phyloP scores from a whole-genome alignment of 2,113 vertebrate genomes.

The Tauraco erythrolophus region DNA sequence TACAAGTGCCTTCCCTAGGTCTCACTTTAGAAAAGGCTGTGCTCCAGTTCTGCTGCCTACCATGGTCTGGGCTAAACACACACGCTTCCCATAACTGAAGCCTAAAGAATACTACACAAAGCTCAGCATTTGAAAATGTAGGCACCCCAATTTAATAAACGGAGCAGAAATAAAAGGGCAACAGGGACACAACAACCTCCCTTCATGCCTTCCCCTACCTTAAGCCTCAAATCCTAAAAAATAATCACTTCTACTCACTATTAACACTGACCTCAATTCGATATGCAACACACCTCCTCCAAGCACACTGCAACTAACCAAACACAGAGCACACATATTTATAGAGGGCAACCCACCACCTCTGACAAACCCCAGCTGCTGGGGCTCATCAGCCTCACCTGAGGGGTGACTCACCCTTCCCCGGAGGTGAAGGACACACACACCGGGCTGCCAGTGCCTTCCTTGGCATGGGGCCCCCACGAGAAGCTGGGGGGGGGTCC shows the following conservation, averaged over 20 bases:
- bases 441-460: rapidly evolving
- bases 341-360: not conserved
- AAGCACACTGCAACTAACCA: rapidly evolving
- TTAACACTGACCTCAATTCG: rapidly evolving
- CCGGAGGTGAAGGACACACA: not conserved
- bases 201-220: not conserved
- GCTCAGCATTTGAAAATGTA: not conserved
- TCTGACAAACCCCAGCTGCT: not conserved
- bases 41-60: not conserved
- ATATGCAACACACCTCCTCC: rapidly evolving
- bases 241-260: not conserved
- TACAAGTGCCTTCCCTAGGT: not conserved
- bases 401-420: not conserved
- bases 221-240: rapidly evolving
- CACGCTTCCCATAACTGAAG: not conserved
- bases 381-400: not conserved
- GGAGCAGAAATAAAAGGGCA: not conserved
- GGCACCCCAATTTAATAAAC: not conserved
- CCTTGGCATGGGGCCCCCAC: rapidly evolving
- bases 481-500: not conserved
- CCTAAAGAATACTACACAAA: rapidly evolving
- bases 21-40: not conserved
- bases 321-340: rapidly evolving
- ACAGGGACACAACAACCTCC: rapidly evolving
- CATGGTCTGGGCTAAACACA: not conserved